phyloP scores from a whole-genome alignment of 2,113 vertebrate species.

The Charina bottae region DNA sequence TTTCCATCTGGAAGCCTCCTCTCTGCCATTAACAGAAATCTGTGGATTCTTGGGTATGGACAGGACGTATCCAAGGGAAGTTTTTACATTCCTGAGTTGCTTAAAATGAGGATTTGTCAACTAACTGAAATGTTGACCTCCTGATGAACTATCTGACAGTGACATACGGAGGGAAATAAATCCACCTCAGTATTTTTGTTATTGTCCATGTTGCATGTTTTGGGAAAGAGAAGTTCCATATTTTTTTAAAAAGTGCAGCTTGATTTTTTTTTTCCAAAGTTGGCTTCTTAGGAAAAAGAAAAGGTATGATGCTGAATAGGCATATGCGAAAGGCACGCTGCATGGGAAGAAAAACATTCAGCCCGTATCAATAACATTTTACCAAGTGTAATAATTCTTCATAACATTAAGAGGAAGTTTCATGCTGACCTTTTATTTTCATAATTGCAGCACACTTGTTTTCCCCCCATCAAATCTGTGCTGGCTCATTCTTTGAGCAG shows the following conservation, averaged over 20 bases:
- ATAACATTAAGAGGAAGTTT: slow-evolving; percentile 3
- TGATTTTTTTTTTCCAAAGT: background rate
- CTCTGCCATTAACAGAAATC: background rate
- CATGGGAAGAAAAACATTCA: background rate
- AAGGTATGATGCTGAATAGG: background rate
- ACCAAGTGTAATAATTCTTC: background rate
- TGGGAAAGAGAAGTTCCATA: too few relatives aligned
- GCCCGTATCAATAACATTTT: background rate
- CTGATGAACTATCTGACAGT: background rate
- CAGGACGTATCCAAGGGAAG: background rate
- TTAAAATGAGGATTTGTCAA: background rate
- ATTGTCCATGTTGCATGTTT: background rate
- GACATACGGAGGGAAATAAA: background rate
- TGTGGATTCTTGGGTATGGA: background rate
- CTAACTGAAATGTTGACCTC: background rate
- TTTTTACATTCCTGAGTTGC: background rate
- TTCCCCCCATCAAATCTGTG: background rate
- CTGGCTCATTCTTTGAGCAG: background rate
- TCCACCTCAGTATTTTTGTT: background rate
- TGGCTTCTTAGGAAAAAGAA: background rate
- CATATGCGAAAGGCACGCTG: background rate
- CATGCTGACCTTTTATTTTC: background rate
- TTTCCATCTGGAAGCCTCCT: background rate
- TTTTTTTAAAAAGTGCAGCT: background rate
- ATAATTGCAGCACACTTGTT: background rate